Base-by-base conservation (phyloP, 2,888 invertebrate species). In the Strigamia crassipes region DNA sequence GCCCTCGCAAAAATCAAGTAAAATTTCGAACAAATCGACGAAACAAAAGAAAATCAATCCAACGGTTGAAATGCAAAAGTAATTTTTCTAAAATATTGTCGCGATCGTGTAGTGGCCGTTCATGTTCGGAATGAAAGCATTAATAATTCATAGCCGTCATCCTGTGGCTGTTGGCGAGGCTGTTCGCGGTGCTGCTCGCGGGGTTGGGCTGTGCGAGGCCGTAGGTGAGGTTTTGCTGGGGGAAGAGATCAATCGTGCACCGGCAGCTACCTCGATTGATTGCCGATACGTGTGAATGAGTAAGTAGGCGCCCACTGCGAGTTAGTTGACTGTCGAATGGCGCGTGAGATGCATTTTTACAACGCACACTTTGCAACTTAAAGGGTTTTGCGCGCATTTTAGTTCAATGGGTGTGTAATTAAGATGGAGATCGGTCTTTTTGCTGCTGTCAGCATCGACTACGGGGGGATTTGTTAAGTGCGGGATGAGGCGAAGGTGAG, bases 271-370 rank as follows among this genome's bases (percentile, higher is more conserved):
- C 73, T 66, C 31, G 31, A 73, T 73, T 73, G 73, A 73, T 73
- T 73, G 73, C 73, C 73, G 73, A 73, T 73, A 73, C 73, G 73
- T 73, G 73, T 31, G 73, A 73, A 73, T 73, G 73, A 73, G 73
- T 73, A 73, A 73, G 73, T 73, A 73, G 73, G 73, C 73, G 73
- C 73, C n/a, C 15, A 66, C 61, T 66, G 61, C 23, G 27, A 27
- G 27, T 2, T 0, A 23, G 21, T 18, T 23, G 73, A 31, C 31
- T 31, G 31, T 12, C 23, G 27, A 73, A 18, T 56, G 56, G 56
- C 56, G 15, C 46, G 38, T 38, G 6, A 38, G 10, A 6, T 9
- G 38, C 38, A 38, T 10, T 9, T 38, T 2, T 6, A 38, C 38
- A 38, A 38, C 6, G 38, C 38, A 38, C 9, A 38, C 6, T 4